Evolutionary conservation across 2,113 vertebrate species (phyloP).

Genomic region (Strix aluco): DNA sequence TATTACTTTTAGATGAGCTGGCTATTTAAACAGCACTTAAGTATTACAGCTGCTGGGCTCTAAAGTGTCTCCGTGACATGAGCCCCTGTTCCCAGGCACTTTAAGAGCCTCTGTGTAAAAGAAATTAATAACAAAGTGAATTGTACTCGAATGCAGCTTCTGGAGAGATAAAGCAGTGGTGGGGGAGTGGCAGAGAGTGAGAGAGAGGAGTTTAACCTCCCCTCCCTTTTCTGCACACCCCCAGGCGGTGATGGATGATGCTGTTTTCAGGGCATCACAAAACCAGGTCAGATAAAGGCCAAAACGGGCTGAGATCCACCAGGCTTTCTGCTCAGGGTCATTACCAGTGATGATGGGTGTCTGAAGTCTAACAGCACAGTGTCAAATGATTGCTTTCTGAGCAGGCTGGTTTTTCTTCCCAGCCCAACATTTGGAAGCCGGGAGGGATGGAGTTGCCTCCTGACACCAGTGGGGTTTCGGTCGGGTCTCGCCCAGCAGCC

Average conservation of each 20-base stretch:
- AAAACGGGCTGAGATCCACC: not conserved
- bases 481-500: not conserved
- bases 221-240: not conserved
- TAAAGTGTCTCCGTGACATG: not conserved
- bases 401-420: not conserved
- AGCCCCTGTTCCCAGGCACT: not conserved
- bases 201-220: not conserved
- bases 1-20: not conserved
- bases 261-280: not conserved
- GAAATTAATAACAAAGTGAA: slow-evolving; percentile 23
- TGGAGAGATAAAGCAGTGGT: not conserved
- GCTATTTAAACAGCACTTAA: not conserved
- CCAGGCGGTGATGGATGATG: not conserved
- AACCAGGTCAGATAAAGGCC: not conserved
- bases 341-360: fast-evolving
- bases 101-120: not conserved
- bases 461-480: not conserved
- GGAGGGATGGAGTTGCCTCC: not conserved
- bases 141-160: not conserved
- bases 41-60: not conserved
- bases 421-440: fast-evolving
- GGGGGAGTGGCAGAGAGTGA: fast-evolving
- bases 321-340: not conserved
- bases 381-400: not conserved
- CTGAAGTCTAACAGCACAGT: not conserved